phyloP scores from a whole-genome alignment of 2,113 vertebrate species.

The Callaeas wilsoni region DNA sequence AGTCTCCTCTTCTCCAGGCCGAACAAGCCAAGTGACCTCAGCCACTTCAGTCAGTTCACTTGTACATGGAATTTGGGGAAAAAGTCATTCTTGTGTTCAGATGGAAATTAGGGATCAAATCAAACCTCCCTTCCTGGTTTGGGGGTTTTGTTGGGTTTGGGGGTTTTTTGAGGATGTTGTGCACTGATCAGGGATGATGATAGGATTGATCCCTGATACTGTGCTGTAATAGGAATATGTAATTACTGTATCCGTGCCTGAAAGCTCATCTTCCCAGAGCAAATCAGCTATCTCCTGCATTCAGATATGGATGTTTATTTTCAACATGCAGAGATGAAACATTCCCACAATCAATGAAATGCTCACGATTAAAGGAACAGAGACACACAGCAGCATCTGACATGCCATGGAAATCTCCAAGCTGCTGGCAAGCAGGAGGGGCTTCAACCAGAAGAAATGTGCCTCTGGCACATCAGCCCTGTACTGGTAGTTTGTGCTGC shows the following conservation, averaged over 20 bases:
- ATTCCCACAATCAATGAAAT: neutral
- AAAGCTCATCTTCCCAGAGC: neutral
- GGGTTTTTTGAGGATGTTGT: neutral
- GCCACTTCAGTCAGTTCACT: neutral
- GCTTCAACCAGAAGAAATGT: neutral
- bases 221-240: neutral
- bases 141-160: accelerated
- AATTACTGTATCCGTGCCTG: neutral
- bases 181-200: neutral
- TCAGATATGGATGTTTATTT: neutral
- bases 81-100: neutral
- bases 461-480: neutral
- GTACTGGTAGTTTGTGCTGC: neutral
- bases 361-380: neutral
- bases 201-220: neutral
- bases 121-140: neutral
- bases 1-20: neutral
- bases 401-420: neutral
- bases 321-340: neutral
- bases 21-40: neutral
- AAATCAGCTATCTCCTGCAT: neutral
- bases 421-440: neutral
- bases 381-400: neutral
- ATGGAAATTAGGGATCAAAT: neutral
- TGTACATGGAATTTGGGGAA: neutral